These are phyloP conservation scores for Carabus problematicus DNA, from an alignment of 2,888 invertebrate species.

Conservation along the genomic window DNA sequence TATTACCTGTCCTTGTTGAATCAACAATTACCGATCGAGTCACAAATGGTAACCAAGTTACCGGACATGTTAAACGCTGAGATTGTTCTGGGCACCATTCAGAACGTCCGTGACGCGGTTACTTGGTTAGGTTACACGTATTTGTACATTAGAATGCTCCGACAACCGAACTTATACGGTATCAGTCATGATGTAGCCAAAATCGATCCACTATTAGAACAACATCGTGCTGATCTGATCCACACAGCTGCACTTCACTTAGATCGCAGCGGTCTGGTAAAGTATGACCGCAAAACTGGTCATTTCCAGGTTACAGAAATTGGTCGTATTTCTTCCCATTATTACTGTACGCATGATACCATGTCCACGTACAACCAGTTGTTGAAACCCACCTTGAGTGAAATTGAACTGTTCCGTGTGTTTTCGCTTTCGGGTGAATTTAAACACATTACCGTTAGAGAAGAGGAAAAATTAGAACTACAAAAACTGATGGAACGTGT, in stretches of 20 bases:
- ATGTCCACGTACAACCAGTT: slow-evolving; percentile 97
- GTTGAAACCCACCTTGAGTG: slow-evolving; percentile 93
- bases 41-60: slow-evolving; percentile 90
- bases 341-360: slow-evolving; percentile 96
- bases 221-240: slow-evolving; percentile 90
- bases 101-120: slow-evolving; percentile 86
- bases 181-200: slow-evolving; percentile 80
- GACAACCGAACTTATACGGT: slow-evolving; percentile 89
- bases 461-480: slow-evolving; percentile 96
- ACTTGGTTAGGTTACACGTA: slow-evolving; percentile 97
- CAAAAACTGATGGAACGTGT: slow-evolving; percentile 94
- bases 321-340: slow-evolving; percentile 97
- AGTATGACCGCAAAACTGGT: slow-evolving; percentile 95
- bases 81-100: slow-evolving; percentile 92
- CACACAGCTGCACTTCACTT: slow-evolving; percentile 92
- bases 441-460: slow-evolving; percentile 88
- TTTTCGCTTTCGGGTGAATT: slow-evolving; percentile 98
- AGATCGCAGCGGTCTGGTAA: slow-evolving; percentile 93
- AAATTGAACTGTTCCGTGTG: slow-evolving; percentile 97
- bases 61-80: slow-evolving; percentile 99
- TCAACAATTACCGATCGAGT: slow-evolving; percentile 98
- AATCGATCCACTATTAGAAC: slow-evolving; percentile 85
- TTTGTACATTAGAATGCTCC: slow-evolving; percentile 93
- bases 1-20: slow-evolving; percentile 97
- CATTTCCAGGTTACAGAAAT: slow-evolving; percentile 89